Conservation (phyloP, 2,113 vertebrate genomes). For the Chascanopsetta lugubris region DNA sequence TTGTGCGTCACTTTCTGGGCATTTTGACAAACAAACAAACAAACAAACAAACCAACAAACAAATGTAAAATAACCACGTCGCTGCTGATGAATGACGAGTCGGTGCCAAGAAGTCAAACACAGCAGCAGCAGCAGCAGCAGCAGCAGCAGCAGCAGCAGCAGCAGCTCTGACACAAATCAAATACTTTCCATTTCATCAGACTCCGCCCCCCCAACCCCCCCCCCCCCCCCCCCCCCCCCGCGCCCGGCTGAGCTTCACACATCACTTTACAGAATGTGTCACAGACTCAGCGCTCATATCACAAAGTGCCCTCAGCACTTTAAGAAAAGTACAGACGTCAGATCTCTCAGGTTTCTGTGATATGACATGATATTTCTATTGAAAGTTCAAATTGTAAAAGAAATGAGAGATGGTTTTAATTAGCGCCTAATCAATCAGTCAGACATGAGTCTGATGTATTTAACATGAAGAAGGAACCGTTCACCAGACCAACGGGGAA, state of each 20-base stretch:
- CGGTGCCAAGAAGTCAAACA: neutral
- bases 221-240: too few species aligned
- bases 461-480: neutral
- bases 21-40: neutral
- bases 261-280: neutral
- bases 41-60: neutral
- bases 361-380: neutral
- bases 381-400: neutral
- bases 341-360: neutral
- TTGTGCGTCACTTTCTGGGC: neutral
- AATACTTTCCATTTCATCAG: neutral
- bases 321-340: neutral
- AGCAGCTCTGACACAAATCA: neutral
- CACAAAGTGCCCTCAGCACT: neutral
- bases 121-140: too few species aligned
- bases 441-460: neutral
- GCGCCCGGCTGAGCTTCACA: too few species aligned
- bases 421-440: neutral
- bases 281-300: neutral
- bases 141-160: too few species aligned
- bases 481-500: neutral
- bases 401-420: neutral
- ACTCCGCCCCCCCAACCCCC: too few species aligned
- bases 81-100: neutral
- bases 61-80: neutral